Evolutionary conservation across 2,113 vertebrate genomes (phyloP), one percentile per base, ranked within the genome.

Genomic region (Grus americana): DNA sequence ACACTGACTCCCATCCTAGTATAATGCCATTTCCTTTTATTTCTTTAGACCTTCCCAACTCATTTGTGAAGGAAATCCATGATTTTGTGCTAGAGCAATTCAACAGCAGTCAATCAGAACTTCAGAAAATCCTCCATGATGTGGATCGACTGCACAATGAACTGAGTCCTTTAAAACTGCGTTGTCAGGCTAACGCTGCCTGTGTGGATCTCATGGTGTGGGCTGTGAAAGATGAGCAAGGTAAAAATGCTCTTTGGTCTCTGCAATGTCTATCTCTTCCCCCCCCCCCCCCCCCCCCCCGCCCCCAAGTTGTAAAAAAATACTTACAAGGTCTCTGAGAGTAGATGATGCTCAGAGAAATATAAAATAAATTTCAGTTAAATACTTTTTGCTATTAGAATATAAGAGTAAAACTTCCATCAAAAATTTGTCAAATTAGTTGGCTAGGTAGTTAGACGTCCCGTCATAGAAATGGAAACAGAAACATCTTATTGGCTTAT

Each of bases 141-240:
- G 96, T 98, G 4, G 99, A 98, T 70, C 98, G 98, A 38, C 92
- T 99, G 95, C 98, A 98, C 66, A 98, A 97, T 16, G 99, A 99
- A 32, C 98, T 99, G 92, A 99, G 98, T 90, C 99, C 99, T 18
- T 97, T 99, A 74, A 99, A 99, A 83, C 98, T 99, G 27, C 99
- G 99, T 71, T 99, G 99, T 97, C 99, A 99, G 97, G 99, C 99
- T 68, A 99, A 98, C 30, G 99, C 99, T 10, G 99, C 99, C 92
- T 99, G 99, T 3, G 99, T 99, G 96, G 99, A 99, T 97, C 99
- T 99, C 93, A 99, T 99, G 99, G 99, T 99, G 96, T 99, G 99
- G 99, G 99, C 99, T 5, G 99, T 99, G 92, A 99, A 99, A 96
- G 99, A 99, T 32, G 99, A 99, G 83, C 99, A 99, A 98, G 99